These are phyloP conservation scores for Siphlonurus alternatus DNA, from an alignment of 2,888 invertebrate genomes.

Conservation along the genomic window DNA sequence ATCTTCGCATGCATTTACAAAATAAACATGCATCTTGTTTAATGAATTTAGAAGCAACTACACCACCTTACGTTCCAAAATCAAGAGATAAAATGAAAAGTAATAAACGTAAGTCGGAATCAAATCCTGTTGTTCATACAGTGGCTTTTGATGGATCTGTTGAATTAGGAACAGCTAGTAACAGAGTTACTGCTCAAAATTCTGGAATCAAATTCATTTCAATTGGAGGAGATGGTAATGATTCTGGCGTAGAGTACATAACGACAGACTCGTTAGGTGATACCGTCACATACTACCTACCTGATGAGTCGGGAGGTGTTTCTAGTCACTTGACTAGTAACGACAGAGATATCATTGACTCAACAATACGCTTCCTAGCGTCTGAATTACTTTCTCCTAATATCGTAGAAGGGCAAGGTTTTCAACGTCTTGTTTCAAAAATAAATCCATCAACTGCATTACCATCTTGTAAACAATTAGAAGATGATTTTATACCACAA, in stretches of 20 bases:
- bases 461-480: conserved; percentile 28
- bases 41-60: conserved; percentile 23
- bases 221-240: neutral
- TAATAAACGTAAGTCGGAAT: neutral
- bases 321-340: conserved; percentile 15
- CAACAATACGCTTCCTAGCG: conserved; percentile 29
- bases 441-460: conserved; percentile 30
- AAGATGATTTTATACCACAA: conserved; percentile 30
- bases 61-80: conserved; percentile 18
- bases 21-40: conserved; percentile 12
- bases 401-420: conserved; percentile 28
- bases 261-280: conserved; percentile 12
- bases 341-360: conserved; percentile 27
- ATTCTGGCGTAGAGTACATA: neutral
- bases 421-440: conserved; percentile 29
- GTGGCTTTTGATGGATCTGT: neutral
- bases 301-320: conserved; percentile 21
- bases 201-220: neutral
- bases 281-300: conserved; percentile 23
- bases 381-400: conserved; percentile 30
- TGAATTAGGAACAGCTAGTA: neutral
- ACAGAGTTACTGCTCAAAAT: neutral
- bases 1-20: conserved; percentile 30
- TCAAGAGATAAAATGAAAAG: neutral
- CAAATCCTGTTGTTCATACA: neutral